Evolutionary conservation across 2,888 invertebrate genomes (phyloP).

Genomic region (Sinotaia quadrata): DNA sequence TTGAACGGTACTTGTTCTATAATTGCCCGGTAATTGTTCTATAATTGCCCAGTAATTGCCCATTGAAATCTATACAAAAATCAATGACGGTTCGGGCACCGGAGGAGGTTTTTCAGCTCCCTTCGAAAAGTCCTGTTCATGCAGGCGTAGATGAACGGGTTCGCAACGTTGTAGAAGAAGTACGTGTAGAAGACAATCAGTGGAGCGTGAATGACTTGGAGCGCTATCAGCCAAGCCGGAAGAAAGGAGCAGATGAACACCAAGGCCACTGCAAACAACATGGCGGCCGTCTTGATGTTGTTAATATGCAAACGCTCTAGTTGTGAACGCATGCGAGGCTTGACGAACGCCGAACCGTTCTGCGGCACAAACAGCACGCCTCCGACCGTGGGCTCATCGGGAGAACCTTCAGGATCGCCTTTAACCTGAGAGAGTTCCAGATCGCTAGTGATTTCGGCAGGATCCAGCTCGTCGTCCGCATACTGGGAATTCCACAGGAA

Average conservation of each 20-base stretch:
- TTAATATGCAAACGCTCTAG: constrained; percentile 51
- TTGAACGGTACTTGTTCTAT: too few species aligned
- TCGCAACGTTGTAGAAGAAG: constrained; percentile 68
- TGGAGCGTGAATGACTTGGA: constrained; percentile 55
- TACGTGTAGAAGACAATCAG: constrained; percentile 69
- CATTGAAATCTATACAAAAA: too few species aligned
- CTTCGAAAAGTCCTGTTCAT: constrained; percentile 38
- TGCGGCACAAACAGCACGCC: constrained; percentile 20
- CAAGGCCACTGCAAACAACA: constrained; percentile 70
- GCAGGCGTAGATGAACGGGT: constrained; percentile 39
- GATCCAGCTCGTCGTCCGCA: constrained; percentile 34
- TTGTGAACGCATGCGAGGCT: constrained; percentile 40
- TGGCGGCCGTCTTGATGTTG: constrained; percentile 70
- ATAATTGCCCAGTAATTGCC: too few species aligned
- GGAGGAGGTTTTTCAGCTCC: constrained; percentile 33
- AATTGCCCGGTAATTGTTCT: too few species aligned
- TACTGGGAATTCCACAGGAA: constrained; percentile 37
- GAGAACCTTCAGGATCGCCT: constrained; percentile 33
- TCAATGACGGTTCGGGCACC: constrained; percentile 18
- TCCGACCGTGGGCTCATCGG: constrained; percentile 25
- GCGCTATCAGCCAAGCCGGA: constrained; percentile 69
- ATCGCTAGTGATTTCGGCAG: constrained; percentile 41
- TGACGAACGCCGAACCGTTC: constrained; percentile 32
- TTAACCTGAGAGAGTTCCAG: constrained; percentile 40
- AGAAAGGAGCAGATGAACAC: constrained; percentile 70